Evolutionary conservation across 2,113 vertebrate species (phyloP).

Genomic region (Cheirogaleus medius): DNA sequence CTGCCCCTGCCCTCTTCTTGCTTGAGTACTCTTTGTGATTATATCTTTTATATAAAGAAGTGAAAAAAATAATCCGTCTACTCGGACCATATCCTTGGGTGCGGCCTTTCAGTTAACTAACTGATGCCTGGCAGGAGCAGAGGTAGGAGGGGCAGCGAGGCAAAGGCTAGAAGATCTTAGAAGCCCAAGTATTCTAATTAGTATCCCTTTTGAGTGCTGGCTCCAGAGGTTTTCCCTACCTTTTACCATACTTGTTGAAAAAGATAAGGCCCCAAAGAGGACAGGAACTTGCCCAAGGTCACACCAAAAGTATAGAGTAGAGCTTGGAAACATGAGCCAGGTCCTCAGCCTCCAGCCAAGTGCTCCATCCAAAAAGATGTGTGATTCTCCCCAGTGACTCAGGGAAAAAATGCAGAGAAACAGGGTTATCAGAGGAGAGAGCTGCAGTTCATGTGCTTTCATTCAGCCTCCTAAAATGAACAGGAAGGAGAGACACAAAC

Average conservation of each 20-base stretch:
- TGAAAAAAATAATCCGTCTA: not conserved
- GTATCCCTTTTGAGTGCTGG: constrained; percentile 33
- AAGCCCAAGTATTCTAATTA: constrained; percentile 57
- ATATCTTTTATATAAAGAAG: constrained; percentile 25
- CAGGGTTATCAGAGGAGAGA: constrained; percentile 71
- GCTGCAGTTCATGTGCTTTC: constrained; percentile 41
- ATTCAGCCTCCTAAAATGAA: constrained; percentile 54
- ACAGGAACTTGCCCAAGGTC: constrained; percentile 70
- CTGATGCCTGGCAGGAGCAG: not conserved
- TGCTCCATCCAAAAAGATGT: constrained; percentile 74
- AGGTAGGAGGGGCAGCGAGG: not conserved
- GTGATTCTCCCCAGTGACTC: constrained; percentile 72
- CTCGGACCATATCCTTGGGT: not conserved
- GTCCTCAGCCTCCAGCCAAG: constrained; percentile 57
- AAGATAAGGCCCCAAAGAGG: constrained; percentile 58
- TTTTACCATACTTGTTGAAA: constrained; percentile 1
- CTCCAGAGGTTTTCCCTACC: not conserved
- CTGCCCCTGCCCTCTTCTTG: not conserved
- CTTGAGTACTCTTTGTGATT: not conserved
- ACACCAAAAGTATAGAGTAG: not conserved
- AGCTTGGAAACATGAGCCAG: constrained; percentile 39
- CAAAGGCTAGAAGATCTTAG: constrained; percentile 4
- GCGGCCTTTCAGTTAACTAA: constrained; percentile 52
- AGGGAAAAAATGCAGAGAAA: constrained; percentile 63
- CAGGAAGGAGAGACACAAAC: constrained; percentile 30